These are phyloP conservation scores for Corythaixoides concolor DNA, from an alignment of 2,113 vertebrate genomes.

Conservation along the genomic window DNA sequence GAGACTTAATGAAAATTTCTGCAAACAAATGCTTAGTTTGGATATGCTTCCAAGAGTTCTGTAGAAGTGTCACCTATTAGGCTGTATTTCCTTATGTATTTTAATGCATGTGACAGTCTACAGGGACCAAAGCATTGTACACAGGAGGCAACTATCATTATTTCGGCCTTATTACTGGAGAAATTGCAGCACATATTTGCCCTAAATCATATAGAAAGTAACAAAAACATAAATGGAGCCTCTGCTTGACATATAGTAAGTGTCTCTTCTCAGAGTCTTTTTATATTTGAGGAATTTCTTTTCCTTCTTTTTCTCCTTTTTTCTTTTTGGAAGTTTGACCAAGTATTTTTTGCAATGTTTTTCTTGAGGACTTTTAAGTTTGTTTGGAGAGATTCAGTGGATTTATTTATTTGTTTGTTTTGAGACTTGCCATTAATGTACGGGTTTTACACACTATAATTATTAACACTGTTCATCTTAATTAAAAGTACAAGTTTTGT, in stretches of 20 bases:
- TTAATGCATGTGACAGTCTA: not conserved
- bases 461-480: not conserved
- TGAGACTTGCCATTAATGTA: not conserved
- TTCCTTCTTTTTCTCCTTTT: fast-evolving
- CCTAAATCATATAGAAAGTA: not conserved
- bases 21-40: not conserved
- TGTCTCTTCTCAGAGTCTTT: not conserved
- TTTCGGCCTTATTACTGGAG: not conserved
- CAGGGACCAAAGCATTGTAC: not conserved
- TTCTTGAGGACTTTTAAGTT: not conserved
- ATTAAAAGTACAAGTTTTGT: not conserved
- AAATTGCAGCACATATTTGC: not conserved
- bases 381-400: fast-evolving
- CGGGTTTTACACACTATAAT: not conserved
- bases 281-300: not conserved
- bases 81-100: not conserved
- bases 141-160: not conserved
- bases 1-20: not conserved
- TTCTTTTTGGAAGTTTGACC: not conserved
- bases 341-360: not conserved
- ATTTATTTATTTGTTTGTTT: not conserved
- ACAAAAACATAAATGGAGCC: not conserved
- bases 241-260: not conserved
- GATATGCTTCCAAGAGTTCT: not conserved
- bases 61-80: not conserved